Evolutionary conservation across 2,888 invertebrate species (phyloP).

Genomic region (Cabera pusaria): DNA sequence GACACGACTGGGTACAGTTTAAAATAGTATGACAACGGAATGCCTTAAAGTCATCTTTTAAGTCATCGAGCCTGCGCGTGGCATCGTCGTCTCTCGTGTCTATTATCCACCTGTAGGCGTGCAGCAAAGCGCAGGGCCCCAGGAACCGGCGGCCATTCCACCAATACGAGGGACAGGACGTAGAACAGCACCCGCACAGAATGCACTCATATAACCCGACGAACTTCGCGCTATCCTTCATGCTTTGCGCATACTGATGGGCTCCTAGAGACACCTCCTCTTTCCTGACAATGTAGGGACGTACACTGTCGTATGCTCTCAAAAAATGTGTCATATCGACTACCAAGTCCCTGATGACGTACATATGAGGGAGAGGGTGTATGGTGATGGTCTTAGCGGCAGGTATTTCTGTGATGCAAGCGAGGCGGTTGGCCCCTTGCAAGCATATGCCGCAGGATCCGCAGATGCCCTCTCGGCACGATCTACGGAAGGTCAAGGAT

Average conservation of each 20-base stretch:
- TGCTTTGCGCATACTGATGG: slow-evolving; percentile 85
- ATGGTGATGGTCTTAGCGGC: slow-evolving; percentile 81
- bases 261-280: slow-evolving; percentile 58
- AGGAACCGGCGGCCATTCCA: slow-evolving; percentile 93
- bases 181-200: slow-evolving; percentile 91
- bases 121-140: slow-evolving; percentile 88
- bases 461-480: slow-evolving; percentile 91
- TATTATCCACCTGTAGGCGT: slow-evolving; percentile 98
- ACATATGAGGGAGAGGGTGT: slow-evolving; percentile 92
- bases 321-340: slow-evolving; percentile 90
- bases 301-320: slow-evolving; percentile 86
- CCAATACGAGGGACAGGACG: slow-evolving; percentile 93
- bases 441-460: slow-evolving; percentile 91
- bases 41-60: slow-evolving; percentile 95
- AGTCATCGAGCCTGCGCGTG: slow-evolving; percentile 88
- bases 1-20: slow-evolving; percentile 98
- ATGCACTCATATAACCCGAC: slow-evolving; percentile 87
- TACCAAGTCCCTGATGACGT: slow-evolving; percentile 88
- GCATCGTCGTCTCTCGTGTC: slow-evolving; percentile 96
- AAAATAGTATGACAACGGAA: slow-evolving; percentile 99
- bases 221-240: slow-evolving; percentile 81
- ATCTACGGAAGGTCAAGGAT: slow-evolving; percentile 83
- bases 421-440: slow-evolving; percentile 87
- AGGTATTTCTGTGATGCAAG: slow-evolving; percentile 83
- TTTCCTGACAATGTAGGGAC: slow-evolving; percentile 87